Conservation (phyloP, 1,140 invertebrate species). For the Catajapyx aquilonaris region DNA sequence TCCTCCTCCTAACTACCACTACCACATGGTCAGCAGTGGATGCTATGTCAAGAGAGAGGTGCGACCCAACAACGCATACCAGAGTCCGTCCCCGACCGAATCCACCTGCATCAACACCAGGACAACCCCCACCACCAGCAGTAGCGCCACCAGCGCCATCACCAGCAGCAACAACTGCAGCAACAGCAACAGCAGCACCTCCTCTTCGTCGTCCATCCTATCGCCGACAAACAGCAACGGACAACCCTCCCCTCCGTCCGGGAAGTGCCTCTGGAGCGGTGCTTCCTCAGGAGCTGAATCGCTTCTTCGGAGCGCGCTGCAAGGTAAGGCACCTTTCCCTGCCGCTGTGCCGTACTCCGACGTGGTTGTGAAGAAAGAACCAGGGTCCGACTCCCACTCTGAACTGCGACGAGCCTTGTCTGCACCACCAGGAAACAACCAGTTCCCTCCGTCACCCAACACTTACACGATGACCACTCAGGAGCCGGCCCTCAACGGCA, state of each 20-base stretch:
- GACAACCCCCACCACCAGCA: too few relatives aligned
- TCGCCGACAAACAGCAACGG: not conserved
- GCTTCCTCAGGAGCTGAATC: constrained; percentile 30
- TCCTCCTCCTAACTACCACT: too few relatives aligned
- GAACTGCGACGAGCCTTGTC: constrained; percentile 23
- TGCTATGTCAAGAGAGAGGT: too few relatives aligned
- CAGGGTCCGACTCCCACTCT: constrained; percentile 20
- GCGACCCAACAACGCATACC: too few relatives aligned
- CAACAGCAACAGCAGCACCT: not conserved
- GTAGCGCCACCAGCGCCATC: not conserved
- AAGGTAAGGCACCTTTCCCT: constrained; percentile 28
- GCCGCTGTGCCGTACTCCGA: constrained; percentile 15
- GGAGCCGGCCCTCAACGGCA: not conserved
- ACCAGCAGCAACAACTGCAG: not conserved
- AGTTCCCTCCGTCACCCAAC: not conserved
- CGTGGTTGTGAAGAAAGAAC: constrained; percentile 6
- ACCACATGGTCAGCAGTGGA: too few relatives aligned
- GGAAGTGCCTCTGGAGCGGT: not conserved
- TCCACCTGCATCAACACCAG: too few relatives aligned
- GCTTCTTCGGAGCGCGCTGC: constrained; percentile 51
- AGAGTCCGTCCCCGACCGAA: too few relatives aligned
- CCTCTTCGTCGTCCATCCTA: not conserved
- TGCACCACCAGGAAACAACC: constrained; percentile 14
- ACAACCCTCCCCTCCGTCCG: not conserved
- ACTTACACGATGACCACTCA: not conserved